A percentile compares a stretch with the other conserved stretches of the same genome.
phyloP scores from a whole-genome alignment of 2,797 vertebrate genomes.

The Ctenochaetus hawaiiensis region DNA sequence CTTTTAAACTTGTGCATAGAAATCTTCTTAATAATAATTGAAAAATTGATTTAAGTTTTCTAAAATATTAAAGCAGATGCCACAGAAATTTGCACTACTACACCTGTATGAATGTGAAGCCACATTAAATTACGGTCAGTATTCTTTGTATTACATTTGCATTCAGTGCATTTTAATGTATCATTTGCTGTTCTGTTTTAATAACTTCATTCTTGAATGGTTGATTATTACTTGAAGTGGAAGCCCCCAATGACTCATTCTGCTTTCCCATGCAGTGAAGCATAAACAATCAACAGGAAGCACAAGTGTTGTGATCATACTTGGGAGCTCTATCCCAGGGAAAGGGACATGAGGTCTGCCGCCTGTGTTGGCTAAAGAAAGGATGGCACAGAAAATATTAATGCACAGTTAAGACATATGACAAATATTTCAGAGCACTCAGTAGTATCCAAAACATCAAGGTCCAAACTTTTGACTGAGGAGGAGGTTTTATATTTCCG shows the following conservation, averaged over 20 bases:
- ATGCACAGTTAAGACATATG: constrained; percentile 24
- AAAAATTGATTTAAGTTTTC: too few relatives aligned
- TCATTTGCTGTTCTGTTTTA: too few relatives aligned
- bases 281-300: constrained; percentile 35
- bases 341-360: constrained; percentile 65
- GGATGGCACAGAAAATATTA: constrained; percentile 60
- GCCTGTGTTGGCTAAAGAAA: constrained; percentile 65
- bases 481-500: background rate
- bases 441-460: background rate
- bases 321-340: constrained; percentile 83
- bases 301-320: constrained; percentile 67
- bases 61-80: too few relatives aligned
- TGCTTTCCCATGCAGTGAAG: constrained; percentile 60
- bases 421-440: background rate
- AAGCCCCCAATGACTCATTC: constrained; percentile 54
- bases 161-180: too few relatives aligned
- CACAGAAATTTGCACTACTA: too few relatives aligned
- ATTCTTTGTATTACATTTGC: background rate
- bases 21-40: too few relatives aligned
- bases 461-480: background rate
- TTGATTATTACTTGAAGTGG: constrained; percentile 22
- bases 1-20: too few relatives aligned
- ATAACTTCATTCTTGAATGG: background rate
- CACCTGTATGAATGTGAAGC: too few relatives aligned
- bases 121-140: too few relatives aligned